phyloP scores from a whole-genome alignment of 1,140 invertebrate species.

The Proales similis region DNA sequence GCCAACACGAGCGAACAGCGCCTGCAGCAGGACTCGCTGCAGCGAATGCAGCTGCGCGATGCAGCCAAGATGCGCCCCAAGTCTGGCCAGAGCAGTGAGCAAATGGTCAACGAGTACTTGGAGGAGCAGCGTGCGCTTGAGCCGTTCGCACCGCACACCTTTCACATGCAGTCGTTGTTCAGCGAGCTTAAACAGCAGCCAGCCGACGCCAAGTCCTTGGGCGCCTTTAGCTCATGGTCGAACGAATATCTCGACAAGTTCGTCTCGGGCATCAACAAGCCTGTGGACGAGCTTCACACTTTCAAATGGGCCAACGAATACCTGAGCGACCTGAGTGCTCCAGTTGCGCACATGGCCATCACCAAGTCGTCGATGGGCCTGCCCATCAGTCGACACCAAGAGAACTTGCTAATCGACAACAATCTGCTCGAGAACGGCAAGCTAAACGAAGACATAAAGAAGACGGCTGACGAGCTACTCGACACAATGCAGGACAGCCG shows the following conservation, averaged over 20 bases:
- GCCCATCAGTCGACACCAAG: conserved; percentile 16
- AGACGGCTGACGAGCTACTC: conserved; percentile 58
- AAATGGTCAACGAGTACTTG: conserved; percentile 28
- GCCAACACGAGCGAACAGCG: conserved; percentile 4
- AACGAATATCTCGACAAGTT: no score
- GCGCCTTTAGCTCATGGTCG: no score
- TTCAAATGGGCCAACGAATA: conserved; percentile 33
- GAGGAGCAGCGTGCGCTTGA: conserved; percentile 10
- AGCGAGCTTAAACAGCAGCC: conserved; percentile 29
- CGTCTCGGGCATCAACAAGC: conserved; percentile 17
- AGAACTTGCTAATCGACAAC: conserved; percentile 20
- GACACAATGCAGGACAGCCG: conserved; percentile 60
- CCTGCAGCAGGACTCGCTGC: no score
- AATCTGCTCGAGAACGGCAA: conserved; percentile 39
- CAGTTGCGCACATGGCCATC: conserved; percentile 3
- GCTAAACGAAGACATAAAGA: conserved; percentile 53
- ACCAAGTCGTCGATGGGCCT: background rate
- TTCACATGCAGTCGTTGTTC: conserved; percentile 34
- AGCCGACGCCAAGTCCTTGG: no score
- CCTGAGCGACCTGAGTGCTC: background rate
- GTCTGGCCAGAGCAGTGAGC: background rate
- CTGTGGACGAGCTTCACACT: background rate
- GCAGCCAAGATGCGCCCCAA: background rate
- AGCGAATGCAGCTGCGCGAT: no score
- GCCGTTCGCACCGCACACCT: background rate